These are phyloP conservation scores for Heliconius hortense DNA, from an alignment of 2,888 invertebrate species.

Conservation along the genomic window DNA sequence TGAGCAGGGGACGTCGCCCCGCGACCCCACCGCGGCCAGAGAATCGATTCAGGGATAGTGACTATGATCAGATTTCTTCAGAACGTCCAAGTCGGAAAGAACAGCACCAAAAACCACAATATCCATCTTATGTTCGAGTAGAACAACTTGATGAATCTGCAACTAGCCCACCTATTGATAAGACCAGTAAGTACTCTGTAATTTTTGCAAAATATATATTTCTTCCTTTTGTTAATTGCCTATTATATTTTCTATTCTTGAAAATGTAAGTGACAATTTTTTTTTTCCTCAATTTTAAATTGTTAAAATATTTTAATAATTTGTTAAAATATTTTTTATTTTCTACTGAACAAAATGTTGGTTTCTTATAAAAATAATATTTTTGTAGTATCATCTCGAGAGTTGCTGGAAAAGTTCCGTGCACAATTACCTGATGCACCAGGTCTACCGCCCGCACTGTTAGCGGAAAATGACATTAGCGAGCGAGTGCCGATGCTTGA, in stretches of 20 bases:
- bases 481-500: conserved; percentile 47
- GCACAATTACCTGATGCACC: conserved; percentile 54
- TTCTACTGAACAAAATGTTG: neutral
- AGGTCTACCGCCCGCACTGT: conserved; percentile 58
- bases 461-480: conserved; percentile 46
- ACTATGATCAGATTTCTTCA: neutral
- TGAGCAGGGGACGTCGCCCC: neutral
- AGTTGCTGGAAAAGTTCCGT: conserved; percentile 58
- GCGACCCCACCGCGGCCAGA: neutral
- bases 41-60: neutral
- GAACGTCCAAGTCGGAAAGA: conserved; percentile 3
- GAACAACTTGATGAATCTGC: conserved; percentile 37
- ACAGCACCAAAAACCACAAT: conserved; percentile 17
- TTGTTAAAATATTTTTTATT: too few species aligned
- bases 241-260: too few species aligned
- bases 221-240: neutral
- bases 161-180: conserved; percentile 28
- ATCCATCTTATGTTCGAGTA: conserved; percentile 38
- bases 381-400: conserved; percentile 52
- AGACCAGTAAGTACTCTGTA: conserved; percentile 23
- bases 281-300: too few species aligned
- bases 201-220: neutral
- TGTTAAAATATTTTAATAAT: too few species aligned
- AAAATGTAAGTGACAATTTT: too few species aligned
- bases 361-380: neutral